Percentiles rank a stretch among this genome's conserved stretches.
These are phyloP conservation scores for Brenthis daphne DNA, from an alignment of 2,888 invertebrate species.

Conservation along the genomic window DNA sequence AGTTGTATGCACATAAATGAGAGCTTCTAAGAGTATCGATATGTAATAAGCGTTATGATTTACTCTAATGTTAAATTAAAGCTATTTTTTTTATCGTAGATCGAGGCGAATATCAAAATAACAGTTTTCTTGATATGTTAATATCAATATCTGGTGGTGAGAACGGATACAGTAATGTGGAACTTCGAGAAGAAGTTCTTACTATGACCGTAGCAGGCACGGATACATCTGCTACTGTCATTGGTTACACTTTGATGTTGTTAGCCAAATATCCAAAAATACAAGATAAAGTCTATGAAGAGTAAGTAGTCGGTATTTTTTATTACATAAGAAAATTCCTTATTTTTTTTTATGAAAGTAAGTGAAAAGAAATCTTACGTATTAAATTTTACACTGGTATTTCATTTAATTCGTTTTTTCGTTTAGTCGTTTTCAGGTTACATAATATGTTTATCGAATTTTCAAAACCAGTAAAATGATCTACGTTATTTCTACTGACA, in stretches of 20 bases:
- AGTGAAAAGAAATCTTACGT: too few species aligned
- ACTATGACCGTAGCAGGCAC: slow-evolving; percentile 82
- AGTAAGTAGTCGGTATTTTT: slow-evolving; percentile 55
- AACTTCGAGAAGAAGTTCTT: slow-evolving; percentile 82
- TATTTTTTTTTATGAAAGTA: neutral
- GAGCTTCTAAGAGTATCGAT: too few species aligned
- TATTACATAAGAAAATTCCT: too few species aligned
- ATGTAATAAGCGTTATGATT: too few species aligned
- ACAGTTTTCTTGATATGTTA: slow-evolving; percentile 80
- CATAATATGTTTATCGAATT: too few species aligned
- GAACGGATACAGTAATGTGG: slow-evolving; percentile 74
- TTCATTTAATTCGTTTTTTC: too few species aligned
- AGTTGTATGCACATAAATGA: too few species aligned
- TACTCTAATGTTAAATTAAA: too few species aligned
- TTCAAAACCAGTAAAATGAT: too few species aligned
- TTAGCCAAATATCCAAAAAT: slow-evolving; percentile 71
- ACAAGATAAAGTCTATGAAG: slow-evolving; percentile 71
- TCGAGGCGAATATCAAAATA: slow-evolving; percentile 59
- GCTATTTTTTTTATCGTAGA: slow-evolving; percentile 46
- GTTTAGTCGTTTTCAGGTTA: too few species aligned
- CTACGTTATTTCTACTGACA: too few species aligned
- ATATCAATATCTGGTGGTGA: slow-evolving; percentile 76
- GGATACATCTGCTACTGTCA: slow-evolving; percentile 73
- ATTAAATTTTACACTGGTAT: too few species aligned
- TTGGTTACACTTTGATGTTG: slow-evolving; percentile 69